phyloP scores from a whole-genome alignment of 2,888 invertebrate species.

The Aromia moschata region DNA sequence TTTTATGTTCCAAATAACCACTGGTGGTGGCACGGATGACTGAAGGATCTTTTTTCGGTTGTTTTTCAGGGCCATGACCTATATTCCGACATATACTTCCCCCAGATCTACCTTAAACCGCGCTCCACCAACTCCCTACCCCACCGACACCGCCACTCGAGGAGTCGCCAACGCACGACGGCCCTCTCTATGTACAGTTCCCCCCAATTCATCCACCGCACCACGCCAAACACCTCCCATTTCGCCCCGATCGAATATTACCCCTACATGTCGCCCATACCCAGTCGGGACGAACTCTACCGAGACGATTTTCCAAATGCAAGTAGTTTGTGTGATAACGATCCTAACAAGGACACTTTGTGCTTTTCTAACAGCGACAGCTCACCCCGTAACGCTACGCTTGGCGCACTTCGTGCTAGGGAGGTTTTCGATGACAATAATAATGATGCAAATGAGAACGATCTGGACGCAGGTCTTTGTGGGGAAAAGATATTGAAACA shows the following conservation, averaged over 20 bases:
- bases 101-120: constrained; percentile 54
- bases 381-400: background rate
- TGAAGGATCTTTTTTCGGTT: constrained; percentile 52
- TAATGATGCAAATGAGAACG: constrained; percentile 19
- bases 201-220: constrained; percentile 55
- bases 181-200: constrained; percentile 61
- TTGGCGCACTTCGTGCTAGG: background rate
- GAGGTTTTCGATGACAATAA: constrained; percentile 27
- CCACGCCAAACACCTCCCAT: constrained; percentile 51
- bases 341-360: constrained; percentile 23
- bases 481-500: background rate
- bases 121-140: constrained; percentile 56
- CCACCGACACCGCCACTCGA: constrained; percentile 56
- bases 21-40: constrained; percentile 33
- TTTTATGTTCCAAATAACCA: background rate
- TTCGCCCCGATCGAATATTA: constrained; percentile 52
- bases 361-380: constrained; percentile 14
- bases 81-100: constrained; percentile 80
- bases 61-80: constrained; percentile 75
- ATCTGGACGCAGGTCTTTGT: background rate
- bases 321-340: constrained; percentile 54
- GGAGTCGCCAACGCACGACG: constrained; percentile 50
- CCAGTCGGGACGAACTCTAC: constrained; percentile 56
- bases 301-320: constrained; percentile 55
- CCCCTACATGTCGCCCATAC: constrained; percentile 41